A percentile compares a stretch with the other conserved stretches of the same genome.
Conservation (phyloP, 2,888 invertebrate genomes). For the Dynastes tityus region DNA sequence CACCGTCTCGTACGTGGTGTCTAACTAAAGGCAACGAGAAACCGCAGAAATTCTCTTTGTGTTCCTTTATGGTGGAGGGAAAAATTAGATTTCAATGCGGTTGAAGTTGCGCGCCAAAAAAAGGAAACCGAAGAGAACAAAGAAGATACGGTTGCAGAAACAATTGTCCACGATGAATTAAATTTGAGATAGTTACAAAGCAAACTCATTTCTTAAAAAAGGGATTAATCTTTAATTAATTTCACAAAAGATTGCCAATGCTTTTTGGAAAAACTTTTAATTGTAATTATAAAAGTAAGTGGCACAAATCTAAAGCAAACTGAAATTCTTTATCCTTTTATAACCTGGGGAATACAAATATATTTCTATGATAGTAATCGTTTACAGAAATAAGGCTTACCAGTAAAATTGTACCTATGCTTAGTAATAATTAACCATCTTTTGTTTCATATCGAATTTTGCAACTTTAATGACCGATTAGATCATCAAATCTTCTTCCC, state of each 20-base stretch:
- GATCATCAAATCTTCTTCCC: no score
- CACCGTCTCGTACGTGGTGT: not conserved
- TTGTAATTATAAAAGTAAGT: no score
- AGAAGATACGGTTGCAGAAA: conserved; percentile 4
- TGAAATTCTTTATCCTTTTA: no score
- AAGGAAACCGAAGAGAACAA: not conserved
- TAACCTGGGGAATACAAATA: no score
- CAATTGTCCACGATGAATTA: conserved; percentile 13
- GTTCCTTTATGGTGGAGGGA: not conserved
- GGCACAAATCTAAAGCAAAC: no score
- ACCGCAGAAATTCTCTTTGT: conserved; percentile 13
- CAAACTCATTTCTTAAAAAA: not conserved
- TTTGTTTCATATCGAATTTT: no score
- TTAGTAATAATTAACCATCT: no score
- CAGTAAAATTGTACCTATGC: no score
- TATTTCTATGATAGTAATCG: no score
- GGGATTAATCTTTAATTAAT: conserved; percentile 1
- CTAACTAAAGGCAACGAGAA: not conserved
- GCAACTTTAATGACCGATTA: no score
- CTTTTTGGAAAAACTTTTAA: no score
- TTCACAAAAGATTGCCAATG: not conserved
- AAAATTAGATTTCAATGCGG: conserved; percentile 1
- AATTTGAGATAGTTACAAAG: not conserved
- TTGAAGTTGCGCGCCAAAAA: not conserved
- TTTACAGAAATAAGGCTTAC: no score